Conservation (phyloP, 2,113 vertebrate genomes). For the Lepus americanus region DNA sequence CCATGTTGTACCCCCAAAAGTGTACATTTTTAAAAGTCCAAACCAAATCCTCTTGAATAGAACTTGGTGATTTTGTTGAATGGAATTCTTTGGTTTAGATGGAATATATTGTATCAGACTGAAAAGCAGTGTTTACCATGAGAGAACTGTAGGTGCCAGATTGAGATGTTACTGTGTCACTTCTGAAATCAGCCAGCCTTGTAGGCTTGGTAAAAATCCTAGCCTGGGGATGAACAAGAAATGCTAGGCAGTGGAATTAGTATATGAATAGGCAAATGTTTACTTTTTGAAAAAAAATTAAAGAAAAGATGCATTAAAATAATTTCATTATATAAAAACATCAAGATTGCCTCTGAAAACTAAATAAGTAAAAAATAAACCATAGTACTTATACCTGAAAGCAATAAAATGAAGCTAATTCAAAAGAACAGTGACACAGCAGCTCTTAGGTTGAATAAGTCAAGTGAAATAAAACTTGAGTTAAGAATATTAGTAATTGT, state of each 20-base stretch:
- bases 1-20: neutral
- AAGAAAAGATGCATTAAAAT: slow-evolving; percentile 76
- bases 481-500: neutral
- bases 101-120: neutral
- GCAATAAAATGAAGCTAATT: slow-evolving; percentile 80
- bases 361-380: slow-evolving; percentile 79
- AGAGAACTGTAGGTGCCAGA: neutral
- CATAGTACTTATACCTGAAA: slow-evolving; percentile 80
- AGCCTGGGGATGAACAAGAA: neutral
- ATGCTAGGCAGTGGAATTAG: neutral
- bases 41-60: slow-evolving; percentile 1
- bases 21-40: neutral
- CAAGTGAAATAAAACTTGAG: slow-evolving; percentile 42
- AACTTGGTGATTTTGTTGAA: slow-evolving; percentile 69
- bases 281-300: slow-evolving; percentile 60
- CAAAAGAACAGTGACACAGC: slow-evolving; percentile 73
- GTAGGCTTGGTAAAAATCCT: neutral
- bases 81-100: slow-evolving; percentile 63
- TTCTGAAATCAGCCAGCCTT: neutral
- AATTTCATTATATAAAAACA: slow-evolving; percentile 36
- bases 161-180: neutral
- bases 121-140: neutral
- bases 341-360: slow-evolving; percentile 67
- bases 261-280: neutral
- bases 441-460: slow-evolving; percentile 78